Base-by-base conservation (phyloP, 1,140 invertebrate species). In the Trinorchestia longiramus region DNA sequence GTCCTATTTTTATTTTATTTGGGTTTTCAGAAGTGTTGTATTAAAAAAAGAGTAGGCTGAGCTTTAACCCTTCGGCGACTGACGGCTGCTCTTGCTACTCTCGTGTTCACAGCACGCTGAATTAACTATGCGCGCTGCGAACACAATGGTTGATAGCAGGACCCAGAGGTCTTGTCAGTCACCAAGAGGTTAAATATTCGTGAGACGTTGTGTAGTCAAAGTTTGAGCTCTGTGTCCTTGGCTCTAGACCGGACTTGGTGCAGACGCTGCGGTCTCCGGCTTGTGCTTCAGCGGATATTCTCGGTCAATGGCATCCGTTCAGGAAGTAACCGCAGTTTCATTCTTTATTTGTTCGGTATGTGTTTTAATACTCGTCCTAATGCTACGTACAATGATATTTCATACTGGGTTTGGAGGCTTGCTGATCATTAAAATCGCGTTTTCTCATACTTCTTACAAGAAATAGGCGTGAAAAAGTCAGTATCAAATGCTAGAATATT, bases 231-330 rank as follows among this genome's bases (percentile, higher is more conserved):
- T 28, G 62, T 77, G 28, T 77, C 62, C 62, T 3, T 3, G 62
- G 62, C 28, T 28, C 15, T 11, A 1, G 15, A 23, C 36, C 28
- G 62, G 62, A 36, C 62, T 53, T 15, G 62, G 62, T 77, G 62
- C 43, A 44, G 92, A 47, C 43, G 92, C 43, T 94, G 92, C 92
- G 92, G 43, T 47, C 43, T 6, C 17, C 19, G 28, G 11, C 43
- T 15, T 36, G 40, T 44, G 92, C 92, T 94, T 94, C 92, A 43
- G 43, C 92, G 92, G 44, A 44, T 94, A 45, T 43, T 94, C 40
- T 43, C 44, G 92, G 92, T 94, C 92, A 45, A n/a, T 92, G 36
- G 92, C 44, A 47, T 94, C 92, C 92, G 92, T 43, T 40, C 62
- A 77, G 11, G 62, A 11, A 19, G 28, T 1, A 3, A 77, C 11